A percentile compares a stretch with the other conserved stretches of the same genome.
These are phyloP conservation scores for Vultur gryphus DNA, from an alignment of 2,797 vertebrate species.

Conservation along the genomic window DNA sequence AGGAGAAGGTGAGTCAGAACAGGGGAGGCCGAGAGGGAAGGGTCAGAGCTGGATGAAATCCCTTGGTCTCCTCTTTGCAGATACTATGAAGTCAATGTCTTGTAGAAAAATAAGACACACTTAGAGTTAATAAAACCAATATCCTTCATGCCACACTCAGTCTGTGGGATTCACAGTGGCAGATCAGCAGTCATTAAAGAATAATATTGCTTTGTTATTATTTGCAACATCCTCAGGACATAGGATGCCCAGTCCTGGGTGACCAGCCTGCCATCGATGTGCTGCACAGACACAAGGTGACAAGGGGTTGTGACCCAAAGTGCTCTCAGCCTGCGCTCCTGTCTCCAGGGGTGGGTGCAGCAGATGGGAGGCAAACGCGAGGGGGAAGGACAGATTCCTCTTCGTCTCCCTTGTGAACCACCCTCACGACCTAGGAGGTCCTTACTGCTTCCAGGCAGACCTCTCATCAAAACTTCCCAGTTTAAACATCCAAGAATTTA, in stretches of 20 bases:
- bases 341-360: not conserved
- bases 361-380: not conserved
- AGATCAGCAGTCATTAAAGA: not conserved
- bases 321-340: accelerated
- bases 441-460: not conserved
- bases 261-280: accelerated
- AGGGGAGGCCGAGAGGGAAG: not conserved
- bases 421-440: not conserved
- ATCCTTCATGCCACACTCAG: not conserved
- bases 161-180: not conserved
- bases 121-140: not conserved
- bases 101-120: not conserved
- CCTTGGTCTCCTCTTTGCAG: not conserved
- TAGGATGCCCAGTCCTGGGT: not conserved
- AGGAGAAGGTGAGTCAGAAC: not conserved
- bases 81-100: not conserved
- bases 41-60: not conserved
- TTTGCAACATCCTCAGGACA: not conserved
- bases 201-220: not conserved
- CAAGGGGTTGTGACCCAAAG: not conserved
- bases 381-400: not conserved
- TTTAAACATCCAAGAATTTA: not conserved
- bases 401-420: not conserved
- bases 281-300: not conserved
- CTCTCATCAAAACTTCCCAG: not conserved